These are phyloP conservation scores for Chymomyza procnemis DNA, from an alignment of 2,888 invertebrate genomes.

Conservation along the genomic window DNA sequence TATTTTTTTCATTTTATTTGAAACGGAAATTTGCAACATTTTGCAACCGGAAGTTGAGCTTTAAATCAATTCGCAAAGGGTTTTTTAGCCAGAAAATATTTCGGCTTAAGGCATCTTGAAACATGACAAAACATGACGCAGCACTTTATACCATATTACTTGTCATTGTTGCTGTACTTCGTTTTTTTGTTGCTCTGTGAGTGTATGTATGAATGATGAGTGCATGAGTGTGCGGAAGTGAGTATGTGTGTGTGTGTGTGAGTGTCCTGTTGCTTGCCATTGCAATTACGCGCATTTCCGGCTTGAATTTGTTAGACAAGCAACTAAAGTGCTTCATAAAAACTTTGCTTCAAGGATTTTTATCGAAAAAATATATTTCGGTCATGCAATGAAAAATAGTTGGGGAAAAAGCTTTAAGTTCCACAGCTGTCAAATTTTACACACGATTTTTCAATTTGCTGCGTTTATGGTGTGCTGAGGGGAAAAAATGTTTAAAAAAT, in stretches of 20 bases:
- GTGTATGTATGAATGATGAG: background rate
- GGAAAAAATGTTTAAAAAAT: too few relatives aligned
- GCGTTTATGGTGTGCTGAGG: too few relatives aligned
- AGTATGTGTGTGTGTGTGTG: background rate
- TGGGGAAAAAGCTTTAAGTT: background rate
- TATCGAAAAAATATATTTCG: background rate
- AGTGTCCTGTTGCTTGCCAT: conserved; percentile 3
- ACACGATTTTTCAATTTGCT: too few relatives aligned
- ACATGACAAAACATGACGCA: background rate
- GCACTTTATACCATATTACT: background rate
- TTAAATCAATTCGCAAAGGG: background rate
- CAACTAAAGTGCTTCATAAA: background rate
- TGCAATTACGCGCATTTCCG: background rate
- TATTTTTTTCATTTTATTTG: background rate
- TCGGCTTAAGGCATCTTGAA: background rate
- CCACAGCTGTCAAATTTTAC: background rate
- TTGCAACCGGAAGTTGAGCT: background rate
- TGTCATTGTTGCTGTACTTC: background rate
- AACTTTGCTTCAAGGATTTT: background rate
- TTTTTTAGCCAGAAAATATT: background rate
- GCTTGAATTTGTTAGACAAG: background rate
- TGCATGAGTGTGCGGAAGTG: background rate
- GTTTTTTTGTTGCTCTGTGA: background rate
- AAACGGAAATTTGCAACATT: background rate
- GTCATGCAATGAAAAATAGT: background rate